Conservation (phyloP, 64 coral and sea anemone species). For the Pachyseris speciosa region DNA sequence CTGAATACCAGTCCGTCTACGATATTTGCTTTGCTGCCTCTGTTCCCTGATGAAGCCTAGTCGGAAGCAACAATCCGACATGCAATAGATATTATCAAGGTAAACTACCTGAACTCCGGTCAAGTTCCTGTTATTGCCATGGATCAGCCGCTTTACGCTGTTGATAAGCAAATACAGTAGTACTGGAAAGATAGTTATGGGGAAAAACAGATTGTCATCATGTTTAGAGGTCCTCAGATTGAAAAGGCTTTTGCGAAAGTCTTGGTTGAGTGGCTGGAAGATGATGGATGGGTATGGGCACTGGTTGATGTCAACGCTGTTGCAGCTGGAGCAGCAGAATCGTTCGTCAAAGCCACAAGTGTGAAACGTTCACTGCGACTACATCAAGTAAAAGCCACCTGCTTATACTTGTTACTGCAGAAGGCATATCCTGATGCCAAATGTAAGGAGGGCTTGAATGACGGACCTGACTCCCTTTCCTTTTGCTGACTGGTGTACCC, state of each 20-base stretch:
- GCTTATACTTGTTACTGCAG: conserved; percentile 8
- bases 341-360: conserved; percentile 27
- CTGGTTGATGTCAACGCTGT: conserved; percentile 2
- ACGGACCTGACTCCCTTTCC: not conserved
- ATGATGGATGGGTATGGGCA: conserved; percentile 6
- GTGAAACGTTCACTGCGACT: conserved; percentile 4
- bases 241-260: conserved; percentile 41
- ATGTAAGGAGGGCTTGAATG: conserved; percentile 15
- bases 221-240: conserved; percentile 54
- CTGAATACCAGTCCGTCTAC: not conserved
- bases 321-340: conserved; percentile 43
- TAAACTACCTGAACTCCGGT: conserved; percentile 3
- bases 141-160: conserved; percentile 53
- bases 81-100: conserved; percentile 32
- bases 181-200: conserved; percentile 41
- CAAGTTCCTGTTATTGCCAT: conserved; percentile 44
- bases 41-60: conserved; percentile 15
- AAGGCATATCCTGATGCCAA: conserved; percentile 32
- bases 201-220: conserved; percentile 37
- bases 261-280: conserved; percentile 8
- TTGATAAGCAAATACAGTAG: conserved; percentile 49
- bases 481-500: not conserved
- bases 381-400: conserved; percentile 45
- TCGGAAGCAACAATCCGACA: conserved; percentile 20
- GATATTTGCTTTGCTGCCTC: conserved; percentile 40